Evolutionary conservation across 2,888 invertebrate species (phyloP).

Genomic region (Aphelenchoides bicaudatus): DNA sequence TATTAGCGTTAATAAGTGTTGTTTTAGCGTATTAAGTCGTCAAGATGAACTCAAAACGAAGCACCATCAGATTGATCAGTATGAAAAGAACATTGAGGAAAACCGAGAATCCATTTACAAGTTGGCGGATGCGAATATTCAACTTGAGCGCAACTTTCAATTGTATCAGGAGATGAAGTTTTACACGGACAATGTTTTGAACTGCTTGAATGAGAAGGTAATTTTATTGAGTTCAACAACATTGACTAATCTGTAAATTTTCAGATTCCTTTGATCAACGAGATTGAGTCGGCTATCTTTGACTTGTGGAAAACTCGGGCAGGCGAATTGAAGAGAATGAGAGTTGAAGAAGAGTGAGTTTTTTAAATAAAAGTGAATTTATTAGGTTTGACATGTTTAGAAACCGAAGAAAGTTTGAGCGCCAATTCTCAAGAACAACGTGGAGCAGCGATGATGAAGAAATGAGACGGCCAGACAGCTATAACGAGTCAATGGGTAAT

Average conservation of each 20-base stretch:
- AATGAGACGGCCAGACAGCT: constrained; percentile 66
- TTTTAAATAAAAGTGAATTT: background rate
- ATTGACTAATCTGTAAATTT: constrained; percentile 11
- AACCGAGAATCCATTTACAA: constrained; percentile 13
- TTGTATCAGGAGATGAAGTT: constrained; percentile 92
- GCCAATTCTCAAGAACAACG: constrained; percentile 80
- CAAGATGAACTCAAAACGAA: background rate
- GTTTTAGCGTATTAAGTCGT: constrained; percentile 7
- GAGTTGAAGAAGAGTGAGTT: background rate
- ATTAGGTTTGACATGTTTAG: constrained; percentile 28
- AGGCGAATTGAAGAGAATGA: constrained; percentile 1
- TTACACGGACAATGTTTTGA: constrained; percentile 90
- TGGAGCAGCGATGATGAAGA: constrained; percentile 95
- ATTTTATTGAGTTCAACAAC: constrained; percentile 36
- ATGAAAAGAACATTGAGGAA: background rate
- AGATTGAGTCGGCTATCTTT: constrained; percentile 17
- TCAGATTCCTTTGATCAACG: constrained; percentile 16
- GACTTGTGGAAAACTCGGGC: constrained; percentile 9
- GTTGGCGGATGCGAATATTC: constrained; percentile 23
- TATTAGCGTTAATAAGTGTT: background rate
- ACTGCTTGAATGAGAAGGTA: constrained; percentile 95
- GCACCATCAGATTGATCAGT: constrained; percentile 7
- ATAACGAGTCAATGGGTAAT: constrained; percentile 62
- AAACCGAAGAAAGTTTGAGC: constrained; percentile 69
- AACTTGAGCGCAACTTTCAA: constrained; percentile 76